phyloP scores from a whole-genome alignment of 2,113 vertebrate species.

The Grallaria varia region DNA sequence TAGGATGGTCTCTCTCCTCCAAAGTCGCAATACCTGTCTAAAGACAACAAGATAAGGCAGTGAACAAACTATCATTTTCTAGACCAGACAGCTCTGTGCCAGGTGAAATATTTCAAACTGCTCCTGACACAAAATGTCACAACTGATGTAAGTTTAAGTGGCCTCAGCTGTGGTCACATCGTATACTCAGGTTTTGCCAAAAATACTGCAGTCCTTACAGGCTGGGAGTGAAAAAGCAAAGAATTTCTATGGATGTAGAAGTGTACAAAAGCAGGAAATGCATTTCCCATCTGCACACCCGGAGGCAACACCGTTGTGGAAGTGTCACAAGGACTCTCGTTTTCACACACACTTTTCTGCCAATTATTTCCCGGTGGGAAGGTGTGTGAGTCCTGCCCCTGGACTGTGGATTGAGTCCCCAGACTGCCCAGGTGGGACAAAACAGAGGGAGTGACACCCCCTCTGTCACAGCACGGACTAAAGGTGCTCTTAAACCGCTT shows the following conservation, averaged over 20 bases:
- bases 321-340: background rate
- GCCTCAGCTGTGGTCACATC: background rate
- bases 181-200: background rate
- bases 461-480: background rate
- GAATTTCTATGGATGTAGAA: background rate
- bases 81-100: conserved; percentile 53
- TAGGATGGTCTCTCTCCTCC: conserved; percentile 38
- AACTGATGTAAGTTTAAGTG: conserved; percentile 58
- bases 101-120: conserved; percentile 61
- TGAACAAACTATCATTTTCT: conserved; percentile 67
- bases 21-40: conserved; percentile 50
- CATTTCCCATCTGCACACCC: accelerated
- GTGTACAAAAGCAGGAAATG: background rate
- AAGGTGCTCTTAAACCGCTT: background rate
- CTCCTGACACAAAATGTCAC: conserved; percentile 61
- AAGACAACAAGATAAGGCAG: conserved; percentile 50
- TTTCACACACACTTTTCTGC: background rate
- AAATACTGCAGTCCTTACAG: background rate
- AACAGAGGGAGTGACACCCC: background rate
- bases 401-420: background rate
- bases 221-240: background rate
- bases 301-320: background rate
- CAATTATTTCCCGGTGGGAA: background rate
- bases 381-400: accelerated
- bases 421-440: background rate